Base-by-base conservation (phyloP, 1,140 invertebrate species). In the Xylocopa sonorina region DNA sequence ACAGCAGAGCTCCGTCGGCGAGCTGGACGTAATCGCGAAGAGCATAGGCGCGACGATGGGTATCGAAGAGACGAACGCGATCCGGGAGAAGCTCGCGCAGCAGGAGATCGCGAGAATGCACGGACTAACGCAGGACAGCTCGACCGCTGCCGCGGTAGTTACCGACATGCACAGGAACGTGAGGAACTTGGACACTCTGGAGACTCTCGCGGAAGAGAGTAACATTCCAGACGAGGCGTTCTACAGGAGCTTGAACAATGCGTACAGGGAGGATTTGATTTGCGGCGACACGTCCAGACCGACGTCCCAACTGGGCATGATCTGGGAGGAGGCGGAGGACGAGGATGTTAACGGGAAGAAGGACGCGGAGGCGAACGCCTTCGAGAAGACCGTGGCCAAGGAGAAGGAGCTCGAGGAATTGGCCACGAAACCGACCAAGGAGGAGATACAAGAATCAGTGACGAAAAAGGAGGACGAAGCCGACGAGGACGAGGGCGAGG, bases 161-260 rank as follows among this genome's bases (percentile, higher is more conserved):
- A 92, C 87, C 3, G 90, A 93, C 53, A 88, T 91, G 84, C 90
- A 92, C 81, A 86, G 90, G 48, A 91, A 90, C 66, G 88, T 94
- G 24, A 92, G 93, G 62, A 93, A 94, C 83, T 72, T 94, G 18
- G 92, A 94, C 48, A 84, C 89, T 12, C 77, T 94, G 51, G 92
- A 90, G 77, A 93, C 91, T 9, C 83, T 94, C 21, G 91, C 92
- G 46, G 94, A 94, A 63, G 93, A 94, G 86, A 89, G 91, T 58
- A 92, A 93, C 81, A 93, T 94, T 51, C 96, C 97, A 6, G 96
- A 97, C 89, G 97, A 98, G 92, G 96, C 96, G 16, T 98, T 98
- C 92, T 98, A 98, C 90, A 95, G 96, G 82, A 97, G 96, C 89
- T 93, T 98, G 27, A 98, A 98, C 92, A 96, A 96, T 89, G 97